Conservation (phyloP, 2,113 vertebrate species). For the Pandion haliaetus region DNA sequence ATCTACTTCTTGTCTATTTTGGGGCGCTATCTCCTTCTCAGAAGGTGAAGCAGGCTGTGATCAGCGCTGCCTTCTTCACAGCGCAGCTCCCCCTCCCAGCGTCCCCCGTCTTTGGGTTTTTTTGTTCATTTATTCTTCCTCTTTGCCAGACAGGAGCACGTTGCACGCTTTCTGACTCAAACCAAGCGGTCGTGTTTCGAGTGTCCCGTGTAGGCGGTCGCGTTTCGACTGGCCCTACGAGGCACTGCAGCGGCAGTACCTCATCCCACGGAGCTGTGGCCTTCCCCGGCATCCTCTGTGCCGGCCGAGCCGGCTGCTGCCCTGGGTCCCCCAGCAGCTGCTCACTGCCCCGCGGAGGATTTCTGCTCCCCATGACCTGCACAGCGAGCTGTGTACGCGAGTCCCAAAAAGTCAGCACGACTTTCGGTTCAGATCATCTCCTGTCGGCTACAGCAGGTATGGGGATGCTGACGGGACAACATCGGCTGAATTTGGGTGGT, state of each 20-base stretch:
- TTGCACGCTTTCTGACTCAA: background rate
- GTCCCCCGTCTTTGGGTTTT: background rate
- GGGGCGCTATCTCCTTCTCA: background rate
- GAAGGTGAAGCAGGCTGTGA: background rate
- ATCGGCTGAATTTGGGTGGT: background rate
- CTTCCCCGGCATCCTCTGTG: background rate
- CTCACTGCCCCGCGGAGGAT: no score
- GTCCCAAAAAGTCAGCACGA: background rate
- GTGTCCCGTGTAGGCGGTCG: fast-evolving
- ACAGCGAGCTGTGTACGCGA: background rate
- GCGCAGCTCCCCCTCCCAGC: background rate
- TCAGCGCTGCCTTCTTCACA: background rate
- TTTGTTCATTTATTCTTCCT: background rate
- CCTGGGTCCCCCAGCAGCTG: no score
- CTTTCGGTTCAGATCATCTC: background rate
- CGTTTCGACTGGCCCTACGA: background rate
- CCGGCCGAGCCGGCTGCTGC: background rate
- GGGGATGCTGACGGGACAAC: background rate
- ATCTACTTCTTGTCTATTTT: background rate
- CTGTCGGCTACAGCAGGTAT: background rate
- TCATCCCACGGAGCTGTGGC: background rate
- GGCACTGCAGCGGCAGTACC: background rate
- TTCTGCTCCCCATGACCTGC: background rate
- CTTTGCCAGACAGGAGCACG: fast-evolving
- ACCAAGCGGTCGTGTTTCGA: background rate